phyloP scores from a whole-genome alignment of 92 coral and sea anemone species.

The Phymanthus crucifer region DNA sequence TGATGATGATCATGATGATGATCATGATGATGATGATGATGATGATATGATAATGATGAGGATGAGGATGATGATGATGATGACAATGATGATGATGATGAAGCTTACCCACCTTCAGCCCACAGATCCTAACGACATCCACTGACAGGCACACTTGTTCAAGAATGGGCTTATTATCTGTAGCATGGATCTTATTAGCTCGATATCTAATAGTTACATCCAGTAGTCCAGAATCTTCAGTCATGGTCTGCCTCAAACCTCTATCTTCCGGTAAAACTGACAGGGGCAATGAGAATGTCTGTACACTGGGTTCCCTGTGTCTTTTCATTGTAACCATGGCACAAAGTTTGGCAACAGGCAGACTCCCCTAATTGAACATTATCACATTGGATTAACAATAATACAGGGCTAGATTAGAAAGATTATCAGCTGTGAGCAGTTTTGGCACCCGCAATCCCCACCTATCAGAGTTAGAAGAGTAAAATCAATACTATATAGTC shows the following conservation, averaged over 20 bases:
- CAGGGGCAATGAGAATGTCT: conserved; percentile 89
- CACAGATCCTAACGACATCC: conserved; percentile 83
- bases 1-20: too few relatives aligned
- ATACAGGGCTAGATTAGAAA: background rate
- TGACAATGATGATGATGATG: too few relatives aligned
- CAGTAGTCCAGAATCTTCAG: conserved; percentile 73
- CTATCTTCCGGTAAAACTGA: conserved; percentile 66
- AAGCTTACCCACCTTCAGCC: conserved; percentile 86
- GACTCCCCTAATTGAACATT: conserved; percentile 57
- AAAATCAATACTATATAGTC: background rate
- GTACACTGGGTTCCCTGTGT: conserved; percentile 79
- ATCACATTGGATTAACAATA: background rate
- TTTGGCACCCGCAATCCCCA: too few relatives aligned
- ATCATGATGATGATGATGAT: too few relatives aligned
- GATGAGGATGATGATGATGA: too few relatives aligned
- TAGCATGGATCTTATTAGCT: conserved; percentile 37
- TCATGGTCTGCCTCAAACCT: conserved; percentile 35
- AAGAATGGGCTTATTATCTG: conserved; percentile 20
- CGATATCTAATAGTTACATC: conserved; percentile 80
- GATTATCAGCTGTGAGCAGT: too few relatives aligned
- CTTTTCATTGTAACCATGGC: conserved; percentile 98
- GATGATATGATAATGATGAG: too few relatives aligned
- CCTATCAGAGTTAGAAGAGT: background rate
- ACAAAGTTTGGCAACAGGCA: conserved; percentile 93
- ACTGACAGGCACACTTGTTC: conserved; percentile 75